Conservation (phyloP, 1,140 invertebrate species). For the Aphelenchoides besseyi region DNA sequence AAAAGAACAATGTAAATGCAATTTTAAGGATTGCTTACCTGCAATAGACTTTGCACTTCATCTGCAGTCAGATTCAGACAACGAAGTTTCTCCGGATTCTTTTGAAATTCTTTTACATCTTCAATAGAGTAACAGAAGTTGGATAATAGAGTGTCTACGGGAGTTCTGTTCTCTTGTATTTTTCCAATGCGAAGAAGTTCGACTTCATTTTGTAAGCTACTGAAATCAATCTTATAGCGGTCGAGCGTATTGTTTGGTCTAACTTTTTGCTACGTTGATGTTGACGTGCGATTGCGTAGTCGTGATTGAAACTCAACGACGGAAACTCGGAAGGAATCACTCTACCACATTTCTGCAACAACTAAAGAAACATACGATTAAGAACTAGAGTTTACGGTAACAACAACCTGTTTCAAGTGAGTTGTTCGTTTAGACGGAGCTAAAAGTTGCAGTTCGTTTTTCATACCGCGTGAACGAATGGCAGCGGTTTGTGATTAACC, state of each 20-base stretch:
- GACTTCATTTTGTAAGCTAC: no score
- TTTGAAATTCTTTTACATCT: not conserved
- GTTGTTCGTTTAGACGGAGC: no score
- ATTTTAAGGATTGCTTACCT: not conserved
- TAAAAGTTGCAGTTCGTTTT: no score
- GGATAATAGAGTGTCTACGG: not conserved
- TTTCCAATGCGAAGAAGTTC: not conserved
- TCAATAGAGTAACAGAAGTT: slow-evolving; percentile 13
- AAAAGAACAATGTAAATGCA: slow-evolving; percentile 6
- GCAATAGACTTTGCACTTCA: not conserved
- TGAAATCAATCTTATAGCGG: no score
- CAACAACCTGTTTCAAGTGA: no score
- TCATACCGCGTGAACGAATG: no score
- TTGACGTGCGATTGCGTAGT: not conserved
- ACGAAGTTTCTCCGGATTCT: not conserved
- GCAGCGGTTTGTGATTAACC: no score
- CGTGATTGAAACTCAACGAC: not conserved
- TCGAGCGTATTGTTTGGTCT: no score
- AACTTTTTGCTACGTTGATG: not conserved
- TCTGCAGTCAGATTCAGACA: not conserved
- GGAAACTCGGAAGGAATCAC: not conserved
- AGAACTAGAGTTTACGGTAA: no score
- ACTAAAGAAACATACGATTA: not conserved
- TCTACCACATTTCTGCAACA: not conserved
- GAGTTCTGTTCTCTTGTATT: not conserved